phyloP scores from a whole-genome alignment of 2,888 invertebrate species.

The Athalia circularis region DNA sequence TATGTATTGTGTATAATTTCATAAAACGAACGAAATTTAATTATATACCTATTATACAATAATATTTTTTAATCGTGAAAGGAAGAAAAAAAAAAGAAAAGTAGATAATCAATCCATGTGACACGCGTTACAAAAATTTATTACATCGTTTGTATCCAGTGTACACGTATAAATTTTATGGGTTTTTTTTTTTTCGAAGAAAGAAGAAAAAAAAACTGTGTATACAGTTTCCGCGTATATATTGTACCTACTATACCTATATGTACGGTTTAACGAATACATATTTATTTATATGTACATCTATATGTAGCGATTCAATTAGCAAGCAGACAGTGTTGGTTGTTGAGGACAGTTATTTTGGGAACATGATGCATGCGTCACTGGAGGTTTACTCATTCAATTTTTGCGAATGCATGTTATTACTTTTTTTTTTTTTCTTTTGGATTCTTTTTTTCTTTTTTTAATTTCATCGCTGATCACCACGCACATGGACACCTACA shows the following conservation, averaged over 20 bases:
- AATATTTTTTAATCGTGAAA: no score
- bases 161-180: neutral
- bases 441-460: neutral
- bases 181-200: neutral
- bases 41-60: no score
- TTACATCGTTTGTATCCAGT: neutral
- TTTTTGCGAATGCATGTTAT: constrained; percentile 33
- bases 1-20: no score
- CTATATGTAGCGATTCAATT: constrained; percentile 29
- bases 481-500: neutral
- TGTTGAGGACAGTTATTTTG: constrained; percentile 30
- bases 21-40: no score
- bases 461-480: neutral
- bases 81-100: no score
- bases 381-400: constrained; percentile 29
- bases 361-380: constrained; percentile 30
- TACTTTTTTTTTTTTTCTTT: neutral
- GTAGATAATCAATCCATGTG: no score
- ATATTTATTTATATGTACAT: neutral
- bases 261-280: neutral
- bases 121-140: no score
- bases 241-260: neutral
- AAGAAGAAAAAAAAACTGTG: neutral
- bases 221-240: neutral
- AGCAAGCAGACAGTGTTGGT: constrained; percentile 32